Conservation (phyloP, 92 coral and sea anemone species). For the Actinostola sp. region DNA sequence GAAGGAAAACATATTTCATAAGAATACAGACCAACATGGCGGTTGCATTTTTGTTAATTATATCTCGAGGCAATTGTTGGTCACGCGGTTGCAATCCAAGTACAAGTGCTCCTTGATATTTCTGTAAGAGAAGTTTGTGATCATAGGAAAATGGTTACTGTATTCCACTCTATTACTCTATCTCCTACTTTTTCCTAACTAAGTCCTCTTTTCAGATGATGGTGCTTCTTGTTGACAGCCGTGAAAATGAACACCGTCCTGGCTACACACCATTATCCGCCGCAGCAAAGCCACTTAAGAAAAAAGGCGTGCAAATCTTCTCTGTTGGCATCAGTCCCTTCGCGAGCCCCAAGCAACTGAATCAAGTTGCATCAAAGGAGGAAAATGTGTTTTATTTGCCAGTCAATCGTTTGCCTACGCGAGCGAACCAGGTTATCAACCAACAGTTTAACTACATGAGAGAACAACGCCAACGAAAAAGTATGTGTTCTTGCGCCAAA, state of each 20-base stretch:
- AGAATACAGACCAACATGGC: too few relatives aligned
- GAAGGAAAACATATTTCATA: too few relatives aligned
- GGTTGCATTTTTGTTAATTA: too few relatives aligned
- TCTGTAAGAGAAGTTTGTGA: too few relatives aligned
- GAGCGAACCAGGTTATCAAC: constrained; percentile 37
- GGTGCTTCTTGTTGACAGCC: constrained; percentile 54
- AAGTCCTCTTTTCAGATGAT: constrained; percentile 30
- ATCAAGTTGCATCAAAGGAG: constrained; percentile 52
- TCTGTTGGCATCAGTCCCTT: constrained; percentile 56
- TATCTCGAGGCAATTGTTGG: too few relatives aligned
- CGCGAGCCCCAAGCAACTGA: constrained; percentile 39
- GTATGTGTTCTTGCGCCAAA: too few relatives aligned
- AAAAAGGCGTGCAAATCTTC: constrained; percentile 54
- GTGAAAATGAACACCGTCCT: constrained; percentile 26
- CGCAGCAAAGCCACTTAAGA: constrained; percentile 53
- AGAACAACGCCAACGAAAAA: constrained; percentile 45
- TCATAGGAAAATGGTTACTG: too few relatives aligned
- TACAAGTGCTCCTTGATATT: too few relatives aligned
- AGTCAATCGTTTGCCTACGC: constrained; percentile 32
- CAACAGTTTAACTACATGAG: constrained; percentile 44
- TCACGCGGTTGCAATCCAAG: too few relatives aligned
- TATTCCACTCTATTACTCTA: too few relatives aligned
- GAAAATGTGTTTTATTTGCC: constrained; percentile 37
- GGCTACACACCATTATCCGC: constrained; percentile 26
- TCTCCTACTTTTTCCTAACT: too few relatives aligned